Evolutionary conservation across 2,797 vertebrate species (phyloP).

Genomic region (Phrynocephalus guinanensis): DNA sequence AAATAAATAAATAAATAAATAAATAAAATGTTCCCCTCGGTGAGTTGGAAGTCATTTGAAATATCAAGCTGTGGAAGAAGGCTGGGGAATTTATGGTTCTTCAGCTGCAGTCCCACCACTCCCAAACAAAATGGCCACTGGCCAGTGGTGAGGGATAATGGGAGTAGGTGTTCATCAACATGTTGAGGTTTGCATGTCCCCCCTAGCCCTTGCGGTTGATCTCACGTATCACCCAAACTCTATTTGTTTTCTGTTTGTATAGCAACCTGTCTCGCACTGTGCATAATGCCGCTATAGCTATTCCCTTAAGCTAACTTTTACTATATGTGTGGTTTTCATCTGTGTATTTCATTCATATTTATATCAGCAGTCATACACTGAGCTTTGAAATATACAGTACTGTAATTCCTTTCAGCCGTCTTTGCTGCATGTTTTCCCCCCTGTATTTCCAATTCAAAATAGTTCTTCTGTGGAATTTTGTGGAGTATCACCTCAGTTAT

Average conservation of each 20-base stretch:
- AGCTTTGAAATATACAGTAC: no score
- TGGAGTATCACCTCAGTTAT: neutral
- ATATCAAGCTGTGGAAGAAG: neutral
- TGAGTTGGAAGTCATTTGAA: conserved; percentile 1
- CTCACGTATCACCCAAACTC: neutral
- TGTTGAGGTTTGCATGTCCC: neutral
- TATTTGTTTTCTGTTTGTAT: neutral
- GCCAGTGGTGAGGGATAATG: neutral
- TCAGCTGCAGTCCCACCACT: neutral
- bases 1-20: no score
- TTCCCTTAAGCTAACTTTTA: neutral
- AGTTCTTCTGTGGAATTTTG: neutral
- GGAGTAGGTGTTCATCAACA: neutral
- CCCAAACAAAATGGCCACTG: neutral
- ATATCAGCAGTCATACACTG: no score
- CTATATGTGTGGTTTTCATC: neutral
- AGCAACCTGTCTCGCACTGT: neutral
- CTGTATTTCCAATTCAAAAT: neutral
- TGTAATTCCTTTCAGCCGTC: neutral
- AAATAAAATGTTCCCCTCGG: neutral
- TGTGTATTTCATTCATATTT: no score
- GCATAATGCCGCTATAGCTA: neutral
- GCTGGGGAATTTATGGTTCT: neutral
- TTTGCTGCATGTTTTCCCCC: neutral
- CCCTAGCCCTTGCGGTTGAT: no score